Evolutionary conservation across 2,888 invertebrate species (phyloP), one percentile per base, ranked within the genome.

Genomic region (Poecilus cupreus): DNA sequence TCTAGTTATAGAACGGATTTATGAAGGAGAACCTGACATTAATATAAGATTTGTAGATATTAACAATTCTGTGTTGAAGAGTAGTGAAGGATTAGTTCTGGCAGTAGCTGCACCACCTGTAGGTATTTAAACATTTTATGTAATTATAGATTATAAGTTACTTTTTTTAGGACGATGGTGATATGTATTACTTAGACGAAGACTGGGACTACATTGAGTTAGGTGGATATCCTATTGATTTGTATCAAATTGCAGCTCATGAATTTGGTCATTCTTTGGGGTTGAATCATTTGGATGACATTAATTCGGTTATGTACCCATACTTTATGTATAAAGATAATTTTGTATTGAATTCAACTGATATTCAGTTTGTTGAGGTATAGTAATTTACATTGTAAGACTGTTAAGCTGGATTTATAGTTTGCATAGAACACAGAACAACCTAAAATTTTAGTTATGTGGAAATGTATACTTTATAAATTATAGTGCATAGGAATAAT

Each of bases 241-340:
- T 84, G 3, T 64, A 82, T 64, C 83, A 83, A 81, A 80, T 84
- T 8, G 82, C 82, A 3, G 64, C 82, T 11, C 85, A 85, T 72
- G 85, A 85, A 83, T 81, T 85, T 13, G 85, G 85, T 0, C 85
- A 85, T 82, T 43, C 83, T 24, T 83, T 85, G 8, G 85, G 84
- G 6, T 77, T 84, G 8, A 26, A 43, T 1, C 84, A 84, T 74
- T 75, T 82, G 5, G 39, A 75, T n/a, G 77, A 79, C 22, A 32
- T 26, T 11, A 46, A 72, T 10, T 64, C 84, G 5, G 26, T 83
- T 13, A 84, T 84, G 84, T 82, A 74, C 43, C 83, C 83, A 6
- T 70, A 46, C 8, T 75, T 43, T 46, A n/a, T 43, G 6, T 13
- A 24, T 5, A 43, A 16, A 39, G 43, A 72, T 22, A 72, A 22